Conservation (phyloP, 2,797 vertebrate species). For the Oceanodroma leucorhoa region DNA sequence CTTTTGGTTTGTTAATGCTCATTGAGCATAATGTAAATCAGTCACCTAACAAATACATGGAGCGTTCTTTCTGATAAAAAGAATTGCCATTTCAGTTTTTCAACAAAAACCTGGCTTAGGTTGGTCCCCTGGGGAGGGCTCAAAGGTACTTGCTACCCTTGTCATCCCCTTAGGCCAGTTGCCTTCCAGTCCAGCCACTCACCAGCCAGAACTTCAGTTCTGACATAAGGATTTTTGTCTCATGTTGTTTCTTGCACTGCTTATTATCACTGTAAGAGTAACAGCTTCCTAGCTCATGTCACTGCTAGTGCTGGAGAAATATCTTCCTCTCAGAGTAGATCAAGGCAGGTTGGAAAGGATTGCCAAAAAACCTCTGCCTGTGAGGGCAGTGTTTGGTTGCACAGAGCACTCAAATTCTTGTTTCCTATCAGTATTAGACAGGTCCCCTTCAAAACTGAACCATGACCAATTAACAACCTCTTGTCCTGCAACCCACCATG, state of each 20-base stretch:
- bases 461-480: not conserved
- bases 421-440: not conserved
- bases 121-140: not conserved
- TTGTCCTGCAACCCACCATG: not conserved
- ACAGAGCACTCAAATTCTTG: not conserved
- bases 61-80: not conserved
- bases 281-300: not conserved
- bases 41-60: not conserved
- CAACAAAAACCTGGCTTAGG: not conserved
- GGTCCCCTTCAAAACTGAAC: not conserved
- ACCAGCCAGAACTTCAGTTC: not conserved
- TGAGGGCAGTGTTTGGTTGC: not conserved
- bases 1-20: not conserved
- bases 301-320: not conserved
- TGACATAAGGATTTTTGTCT: not conserved
- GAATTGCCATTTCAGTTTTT: not conserved
- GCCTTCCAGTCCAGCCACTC: rapidly evolving
- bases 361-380: not conserved
- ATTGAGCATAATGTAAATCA: not conserved
- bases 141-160: not conserved
- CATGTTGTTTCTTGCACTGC: not conserved
- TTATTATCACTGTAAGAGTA: not conserved
- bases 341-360: not conserved
- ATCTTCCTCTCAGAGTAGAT: not conserved
- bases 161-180: not conserved